A percentile compares a stretch with the other conserved stretches of the same genome.
Evolutionary conservation across 1,140 invertebrate species (phyloP).

Genomic region (Euwallacea similis): DNA sequence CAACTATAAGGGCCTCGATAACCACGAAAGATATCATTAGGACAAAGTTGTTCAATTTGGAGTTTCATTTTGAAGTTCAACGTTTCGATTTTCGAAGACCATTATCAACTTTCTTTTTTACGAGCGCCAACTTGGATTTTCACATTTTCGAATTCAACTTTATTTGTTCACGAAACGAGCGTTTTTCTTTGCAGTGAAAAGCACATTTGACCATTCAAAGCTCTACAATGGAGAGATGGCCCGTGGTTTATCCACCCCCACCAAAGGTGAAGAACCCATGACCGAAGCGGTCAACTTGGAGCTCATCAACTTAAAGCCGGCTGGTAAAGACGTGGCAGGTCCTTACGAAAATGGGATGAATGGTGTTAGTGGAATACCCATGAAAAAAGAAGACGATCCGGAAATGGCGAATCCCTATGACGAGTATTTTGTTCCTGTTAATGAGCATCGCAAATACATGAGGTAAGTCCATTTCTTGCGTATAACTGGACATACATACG

Average conservation of each 20-base stretch:
- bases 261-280: conserved; percentile 43
- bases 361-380: conserved; percentile 50
- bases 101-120: too few species aligned
- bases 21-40: too few species aligned
- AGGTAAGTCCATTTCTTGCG: conserved; percentile 60
- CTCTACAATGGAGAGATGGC: conserved; percentile 49
- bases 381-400: conserved; percentile 71
- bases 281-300: conserved; percentile 78
- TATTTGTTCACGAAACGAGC: not conserved
- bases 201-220: conserved; percentile 48
- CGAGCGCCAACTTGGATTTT: too few species aligned
- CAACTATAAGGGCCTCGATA: too few species aligned
- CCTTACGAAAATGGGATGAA: conserved; percentile 52
- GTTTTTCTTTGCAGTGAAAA: conserved; percentile 30
- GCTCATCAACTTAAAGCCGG: conserved; percentile 74
- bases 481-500: too few species aligned
- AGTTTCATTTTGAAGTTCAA: too few species aligned
- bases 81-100: too few species aligned
- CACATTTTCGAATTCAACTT: too few species aligned
- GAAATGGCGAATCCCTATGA: conserved; percentile 76
- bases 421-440: conserved; percentile 82
- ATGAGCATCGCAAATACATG: conserved; percentile 81
- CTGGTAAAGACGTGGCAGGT: conserved; percentile 54
- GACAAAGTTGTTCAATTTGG: too few species aligned
- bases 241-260: conserved; percentile 13